Evolutionary conservation across 2,113 vertebrate species (phyloP).

Genomic region (Diglossa brunneiventris): DNA sequence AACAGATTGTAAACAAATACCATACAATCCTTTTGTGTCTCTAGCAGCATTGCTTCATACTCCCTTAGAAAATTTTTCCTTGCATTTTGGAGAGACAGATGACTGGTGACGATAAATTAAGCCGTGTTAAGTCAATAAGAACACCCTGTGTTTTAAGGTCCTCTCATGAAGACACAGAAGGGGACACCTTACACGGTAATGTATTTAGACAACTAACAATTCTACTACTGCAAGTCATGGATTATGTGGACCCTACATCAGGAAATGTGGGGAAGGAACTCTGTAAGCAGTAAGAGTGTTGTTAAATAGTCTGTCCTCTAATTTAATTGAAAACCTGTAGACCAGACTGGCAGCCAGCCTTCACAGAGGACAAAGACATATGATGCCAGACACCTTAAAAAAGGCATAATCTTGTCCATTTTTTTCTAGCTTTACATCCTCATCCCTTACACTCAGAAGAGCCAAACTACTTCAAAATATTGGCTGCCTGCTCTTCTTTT

Average conservation of each 20-base stretch:
- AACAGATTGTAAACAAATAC: not conserved
- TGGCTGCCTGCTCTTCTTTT: not conserved
- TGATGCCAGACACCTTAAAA: not conserved
- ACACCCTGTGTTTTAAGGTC: not conserved
- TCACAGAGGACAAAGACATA: not conserved
- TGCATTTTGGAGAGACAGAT: not conserved
- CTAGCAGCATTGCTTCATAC: not conserved
- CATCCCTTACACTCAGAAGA: not conserved
- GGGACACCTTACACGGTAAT: not conserved
- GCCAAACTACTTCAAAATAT: not conserved
- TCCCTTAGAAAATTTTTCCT: not conserved
- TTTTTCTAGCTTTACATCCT: not conserved
- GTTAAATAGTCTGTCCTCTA: not conserved
- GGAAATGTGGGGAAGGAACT: not conserved
- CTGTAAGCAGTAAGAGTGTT: fast-evolving
- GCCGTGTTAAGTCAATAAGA: not conserved
- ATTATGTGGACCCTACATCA: not conserved
- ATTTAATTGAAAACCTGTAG: not conserved
- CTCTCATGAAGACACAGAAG: not conserved
- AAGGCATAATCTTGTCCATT: not conserved
- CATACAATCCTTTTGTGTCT: not conserved
- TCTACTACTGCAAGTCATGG: not conserved
- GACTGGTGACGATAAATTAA: not conserved
- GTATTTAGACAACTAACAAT: not conserved
- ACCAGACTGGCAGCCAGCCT: not conserved